Evolutionary conservation across 2,797 vertebrate species (phyloP).

Genomic region (Diceros bicornis): DNA sequence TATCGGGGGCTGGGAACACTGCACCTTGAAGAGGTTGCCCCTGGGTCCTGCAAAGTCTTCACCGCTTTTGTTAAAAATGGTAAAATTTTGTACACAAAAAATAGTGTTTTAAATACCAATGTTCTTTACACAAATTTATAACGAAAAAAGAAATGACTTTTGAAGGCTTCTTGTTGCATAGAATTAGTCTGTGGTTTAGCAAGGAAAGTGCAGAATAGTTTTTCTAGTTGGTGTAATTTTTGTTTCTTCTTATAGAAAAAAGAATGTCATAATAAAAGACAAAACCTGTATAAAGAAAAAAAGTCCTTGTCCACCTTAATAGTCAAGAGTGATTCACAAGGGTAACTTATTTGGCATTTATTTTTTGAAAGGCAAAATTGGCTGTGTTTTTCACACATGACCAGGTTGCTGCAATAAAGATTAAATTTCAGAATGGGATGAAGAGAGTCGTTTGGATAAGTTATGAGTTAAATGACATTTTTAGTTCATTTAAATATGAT

Average conservation of each 20-base stretch:
- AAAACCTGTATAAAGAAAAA: slow-evolving; percentile 18
- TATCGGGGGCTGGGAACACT: fast-evolving
- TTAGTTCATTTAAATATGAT: not conserved
- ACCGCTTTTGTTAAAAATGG: not conserved
- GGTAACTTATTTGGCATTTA: not conserved
- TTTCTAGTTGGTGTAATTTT: slow-evolving; percentile 54
- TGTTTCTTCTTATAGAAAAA: slow-evolving; percentile 36
- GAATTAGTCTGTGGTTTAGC: not conserved
- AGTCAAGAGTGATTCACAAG: not conserved
- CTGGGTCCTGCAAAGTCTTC: not conserved
- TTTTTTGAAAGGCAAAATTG: slow-evolving; percentile 10
- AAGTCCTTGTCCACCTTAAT: not conserved
- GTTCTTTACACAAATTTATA: not conserved
- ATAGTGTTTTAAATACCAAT: not conserved
- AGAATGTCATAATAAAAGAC: slow-evolving; percentile 34
- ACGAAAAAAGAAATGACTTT: slow-evolving; percentile 23
- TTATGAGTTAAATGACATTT: slow-evolving; percentile 17
- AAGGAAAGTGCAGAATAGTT: not conserved
- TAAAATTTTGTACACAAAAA: not conserved
- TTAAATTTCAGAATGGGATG: not conserved
- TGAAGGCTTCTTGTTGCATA: not conserved
- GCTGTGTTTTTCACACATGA: not conserved
- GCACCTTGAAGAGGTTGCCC: not conserved
- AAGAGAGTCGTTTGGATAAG: not conserved
- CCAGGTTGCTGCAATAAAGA: slow-evolving; percentile 2